Percentiles rank a stretch among this genome's conserved stretches.
These are phyloP conservation scores for Agrypnus murinus DNA, from an alignment of 2,888 invertebrate species.

Conservation along the genomic window DNA sequence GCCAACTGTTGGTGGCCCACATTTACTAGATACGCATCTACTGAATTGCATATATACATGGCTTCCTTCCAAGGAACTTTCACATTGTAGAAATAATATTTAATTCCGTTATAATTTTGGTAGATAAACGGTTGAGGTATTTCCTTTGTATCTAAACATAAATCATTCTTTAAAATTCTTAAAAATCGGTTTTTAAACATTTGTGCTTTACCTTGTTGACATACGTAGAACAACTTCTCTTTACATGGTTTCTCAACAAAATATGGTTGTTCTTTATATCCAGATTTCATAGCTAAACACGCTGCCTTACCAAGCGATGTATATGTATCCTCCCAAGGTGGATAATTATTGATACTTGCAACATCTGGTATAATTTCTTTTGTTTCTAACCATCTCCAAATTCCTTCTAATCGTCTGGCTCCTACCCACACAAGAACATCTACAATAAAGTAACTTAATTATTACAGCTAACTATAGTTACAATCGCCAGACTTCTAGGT, in stretches of 20 bases:
- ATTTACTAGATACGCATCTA: neutral
- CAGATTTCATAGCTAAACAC: slow-evolving; percentile 14
- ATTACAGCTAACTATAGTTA: too few species aligned
- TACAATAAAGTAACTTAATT: neutral
- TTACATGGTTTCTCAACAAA: slow-evolving; percentile 9
- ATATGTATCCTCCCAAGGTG: slow-evolving; percentile 3
- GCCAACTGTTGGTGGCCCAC: slow-evolving; percentile 9
- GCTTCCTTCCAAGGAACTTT: neutral
- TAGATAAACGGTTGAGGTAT: slow-evolving; percentile 10
- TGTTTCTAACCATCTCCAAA: slow-evolving; percentile 19
- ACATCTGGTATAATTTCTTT: slow-evolving; percentile 6
- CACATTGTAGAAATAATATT: slow-evolving; percentile 14
- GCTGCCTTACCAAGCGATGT: neutral
- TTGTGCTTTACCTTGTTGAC: neutral
- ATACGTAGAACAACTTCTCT: slow-evolving; percentile 2
- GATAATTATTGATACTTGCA: neutral
- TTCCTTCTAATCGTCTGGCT: neutral
- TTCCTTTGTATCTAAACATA: neutral
- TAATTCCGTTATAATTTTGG: too few species aligned
- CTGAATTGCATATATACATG: neutral
- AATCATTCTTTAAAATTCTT: neutral
- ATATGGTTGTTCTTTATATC: neutral
- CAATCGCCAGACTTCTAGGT: slow-evolving; percentile 11
- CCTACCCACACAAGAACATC: slow-evolving; percentile 4
- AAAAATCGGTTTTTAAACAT: too few species aligned